Base-by-base conservation (phyloP, 2,797 vertebrate genomes). In the Notoglanidium macrostoma region DNA sequence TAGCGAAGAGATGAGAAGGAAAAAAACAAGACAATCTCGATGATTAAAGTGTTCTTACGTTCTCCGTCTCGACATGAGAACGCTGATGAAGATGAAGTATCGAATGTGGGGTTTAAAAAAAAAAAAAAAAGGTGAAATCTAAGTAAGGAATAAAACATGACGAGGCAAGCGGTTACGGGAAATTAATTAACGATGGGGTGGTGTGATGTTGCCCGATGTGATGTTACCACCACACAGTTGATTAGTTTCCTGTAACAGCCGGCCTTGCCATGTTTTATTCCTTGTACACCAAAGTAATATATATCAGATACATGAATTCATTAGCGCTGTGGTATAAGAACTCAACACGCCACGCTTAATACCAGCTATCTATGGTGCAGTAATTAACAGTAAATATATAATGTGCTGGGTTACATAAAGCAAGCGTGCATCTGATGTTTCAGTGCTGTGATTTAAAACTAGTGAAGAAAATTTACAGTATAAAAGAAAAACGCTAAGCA, bases 11-110 rank as follows among this genome's bases (percentile, higher is more conserved):
- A 86, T 0, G 40, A 57, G 67, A 59, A 49, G 26, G 87, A 40
- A 65, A 57, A 46, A 21, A 61, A 23, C 40, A 17, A 85, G 87
- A 46, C 14, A 65, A 74, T 90, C 88, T 80, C 83, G 87, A 88
- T 91, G 79, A 90, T 89, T 73, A 88, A 82, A 82, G 59, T 29
- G 15, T 23, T 65, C 23, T 54, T 29, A 9, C 17, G 21, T 29
- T 61, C 59, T 40, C 26, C 35, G 3, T 65, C 44, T 67, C 15
- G 19, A 32, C 17, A 6, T 67, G 61, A 9, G 80, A 17, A 63
- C 9, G 11, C 11, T 10, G 44, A 83, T 68, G 63, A 82, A 29
- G 44, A 21, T 80, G 55, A 81, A 44, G 35, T 44, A 26, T 23
- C 0, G 21, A 12, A 80, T 61, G 55, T 40, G 26, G 49, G n/a